Percentiles rank a stretch among this genome's conserved stretches.
Conservation (phyloP, 2,113 vertebrate genomes). For the Hylia prasina region DNA sequence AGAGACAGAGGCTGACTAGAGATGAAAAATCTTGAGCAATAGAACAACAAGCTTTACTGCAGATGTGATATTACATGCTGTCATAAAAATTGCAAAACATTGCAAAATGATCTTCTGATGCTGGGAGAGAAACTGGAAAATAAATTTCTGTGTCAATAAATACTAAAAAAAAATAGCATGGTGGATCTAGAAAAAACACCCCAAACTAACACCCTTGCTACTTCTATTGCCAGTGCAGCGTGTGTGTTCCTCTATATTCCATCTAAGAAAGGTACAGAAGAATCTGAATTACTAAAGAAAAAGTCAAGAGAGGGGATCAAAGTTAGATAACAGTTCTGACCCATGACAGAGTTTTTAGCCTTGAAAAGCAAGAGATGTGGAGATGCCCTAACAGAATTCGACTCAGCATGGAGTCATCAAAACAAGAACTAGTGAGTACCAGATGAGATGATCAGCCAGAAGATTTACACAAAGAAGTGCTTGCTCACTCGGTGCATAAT, state of each 20-base stretch:
- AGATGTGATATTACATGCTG: not conserved
- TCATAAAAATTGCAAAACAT: not conserved
- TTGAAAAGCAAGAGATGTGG: not conserved
- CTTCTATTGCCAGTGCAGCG: not conserved
- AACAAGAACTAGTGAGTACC: not conserved
- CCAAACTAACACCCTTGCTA: not conserved
- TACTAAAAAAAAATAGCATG: not conserved
- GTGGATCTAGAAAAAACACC: not conserved
- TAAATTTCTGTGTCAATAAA: not conserved
- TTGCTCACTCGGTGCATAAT: slow-evolving; percentile 7
- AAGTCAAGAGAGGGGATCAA: not conserved
- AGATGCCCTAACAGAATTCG: not conserved
- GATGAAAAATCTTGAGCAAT: not conserved
- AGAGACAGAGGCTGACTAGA: not conserved
- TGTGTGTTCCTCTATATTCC: not conserved
- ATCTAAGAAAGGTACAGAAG: not conserved
- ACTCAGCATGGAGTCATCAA: not conserved
- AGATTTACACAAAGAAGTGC: slow-evolving; percentile 18
- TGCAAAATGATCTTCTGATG: not conserved
- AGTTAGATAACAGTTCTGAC: not conserved
- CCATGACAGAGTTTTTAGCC: not conserved
- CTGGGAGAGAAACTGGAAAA: not conserved
- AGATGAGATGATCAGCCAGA: not conserved
- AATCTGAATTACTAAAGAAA: not conserved
- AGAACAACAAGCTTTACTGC: not conserved